Percentiles rank a stretch among this genome's conserved stretches.
phyloP scores from a whole-genome alignment of 2,797 vertebrate genomes.

The Gymnothorax javanicus region DNA sequence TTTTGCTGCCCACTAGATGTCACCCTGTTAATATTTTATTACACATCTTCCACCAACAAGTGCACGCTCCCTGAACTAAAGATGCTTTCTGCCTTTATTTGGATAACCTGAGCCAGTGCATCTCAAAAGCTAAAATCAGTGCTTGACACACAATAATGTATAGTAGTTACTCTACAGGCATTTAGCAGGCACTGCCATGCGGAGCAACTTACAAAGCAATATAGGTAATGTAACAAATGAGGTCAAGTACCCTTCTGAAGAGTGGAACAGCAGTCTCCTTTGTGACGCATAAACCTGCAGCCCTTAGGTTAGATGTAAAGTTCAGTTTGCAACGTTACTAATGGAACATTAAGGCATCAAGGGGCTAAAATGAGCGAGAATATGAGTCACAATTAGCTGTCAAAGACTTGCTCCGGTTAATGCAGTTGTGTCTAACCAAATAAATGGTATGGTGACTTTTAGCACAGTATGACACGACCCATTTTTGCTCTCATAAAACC shows the following conservation, averaged over 20 bases:
- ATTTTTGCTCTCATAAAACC: not conserved
- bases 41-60: no score
- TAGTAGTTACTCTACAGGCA: not conserved
- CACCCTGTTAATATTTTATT: constrained; percentile 46
- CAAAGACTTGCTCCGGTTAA: no score
- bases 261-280: not conserved
- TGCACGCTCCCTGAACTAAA: not conserved
- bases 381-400: no score
- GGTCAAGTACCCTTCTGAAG: not conserved
- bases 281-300: not conserved
- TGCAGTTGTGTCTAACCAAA: no score
- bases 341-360: not conserved
- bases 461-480: not conserved
- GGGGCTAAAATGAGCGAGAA: not conserved
- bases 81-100: not conserved
- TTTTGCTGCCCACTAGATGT: constrained; percentile 64
- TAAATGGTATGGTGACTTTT: no score
- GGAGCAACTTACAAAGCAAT: not conserved
- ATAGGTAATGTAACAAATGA: not conserved
- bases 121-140: not conserved
- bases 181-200: not conserved
- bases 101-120: not conserved
- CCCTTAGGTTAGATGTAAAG: not conserved
- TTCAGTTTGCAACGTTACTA: not conserved
- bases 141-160: not conserved